These are phyloP conservation scores for Drosophila chauvacae DNA, from an alignment of 1,140 invertebrate species.

Conservation along the genomic window DNA sequence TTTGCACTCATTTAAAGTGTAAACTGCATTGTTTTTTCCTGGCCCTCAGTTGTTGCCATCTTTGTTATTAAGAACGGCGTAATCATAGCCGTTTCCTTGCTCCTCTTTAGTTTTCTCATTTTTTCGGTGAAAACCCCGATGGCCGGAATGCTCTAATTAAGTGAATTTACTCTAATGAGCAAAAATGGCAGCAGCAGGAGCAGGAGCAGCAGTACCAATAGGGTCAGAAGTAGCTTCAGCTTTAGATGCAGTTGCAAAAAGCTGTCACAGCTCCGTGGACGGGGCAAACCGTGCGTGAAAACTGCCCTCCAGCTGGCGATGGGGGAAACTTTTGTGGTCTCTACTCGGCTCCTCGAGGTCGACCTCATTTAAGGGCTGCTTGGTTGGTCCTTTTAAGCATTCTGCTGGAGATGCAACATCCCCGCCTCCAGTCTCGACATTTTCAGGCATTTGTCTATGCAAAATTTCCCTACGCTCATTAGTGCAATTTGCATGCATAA, in stretches of 20 bases:
- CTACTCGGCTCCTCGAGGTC: conserved; percentile 15
- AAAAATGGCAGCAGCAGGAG: conserved; percentile 56
- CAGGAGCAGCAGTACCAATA: neutral
- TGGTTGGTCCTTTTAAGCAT: conserved; percentile 28
- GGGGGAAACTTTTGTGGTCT: conserved; percentile 42
- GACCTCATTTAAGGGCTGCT: conserved; percentile 50
- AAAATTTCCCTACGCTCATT: conserved; percentile 74
- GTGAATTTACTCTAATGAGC: conserved; percentile 81
- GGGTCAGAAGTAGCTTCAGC: conserved; percentile 19
- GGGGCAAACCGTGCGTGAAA: conserved; percentile 70
- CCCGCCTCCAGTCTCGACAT: conserved; percentile 7
- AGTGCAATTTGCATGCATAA: conserved; percentile 81
- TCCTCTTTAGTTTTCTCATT: conserved; percentile 9
- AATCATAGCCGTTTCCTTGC: conserved; percentile 56
- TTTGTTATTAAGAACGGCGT: conserved; percentile 77
- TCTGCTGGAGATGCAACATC: conserved; percentile 7
- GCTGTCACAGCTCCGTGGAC: conserved; percentile 60
- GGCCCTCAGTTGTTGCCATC: conserved; percentile 40
- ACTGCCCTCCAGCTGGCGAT: conserved; percentile 52
- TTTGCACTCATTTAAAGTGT: conserved; percentile 72
- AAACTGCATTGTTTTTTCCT: conserved; percentile 55
- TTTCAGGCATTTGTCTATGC: conserved; percentile 70
- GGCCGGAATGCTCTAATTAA: conserved; percentile 74
- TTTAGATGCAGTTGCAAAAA: conserved; percentile 40
- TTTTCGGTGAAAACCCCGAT: conserved; percentile 34